Conservation (phyloP, 2,888 invertebrate species). For the Operophtera brumata region DNA sequence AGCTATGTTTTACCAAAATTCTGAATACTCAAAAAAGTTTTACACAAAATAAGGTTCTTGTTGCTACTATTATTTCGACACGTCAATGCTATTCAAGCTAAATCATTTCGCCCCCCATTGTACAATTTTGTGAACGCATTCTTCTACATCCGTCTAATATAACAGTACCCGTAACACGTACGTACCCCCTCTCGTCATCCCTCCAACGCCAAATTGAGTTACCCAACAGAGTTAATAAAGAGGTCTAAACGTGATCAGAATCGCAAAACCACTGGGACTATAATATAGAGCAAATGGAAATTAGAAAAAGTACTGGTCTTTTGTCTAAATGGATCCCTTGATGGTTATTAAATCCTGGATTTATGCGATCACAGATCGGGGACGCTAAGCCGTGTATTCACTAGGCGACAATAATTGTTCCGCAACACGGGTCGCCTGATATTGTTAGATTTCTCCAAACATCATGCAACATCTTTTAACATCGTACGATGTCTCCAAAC, state of each 20-base stretch:
- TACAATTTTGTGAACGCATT: slow-evolving; percentile 44
- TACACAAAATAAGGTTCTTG: too few species aligned
- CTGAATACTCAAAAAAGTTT: too few species aligned
- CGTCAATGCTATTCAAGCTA: too few species aligned
- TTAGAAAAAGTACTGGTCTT: slow-evolving; percentile 41
- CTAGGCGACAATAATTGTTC: neutral
- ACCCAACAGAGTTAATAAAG: slow-evolving; percentile 73
- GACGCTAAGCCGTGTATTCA: neutral
- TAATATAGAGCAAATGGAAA: slow-evolving; percentile 50
- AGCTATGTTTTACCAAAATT: too few species aligned
- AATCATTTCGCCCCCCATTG: slow-evolving; percentile 27
- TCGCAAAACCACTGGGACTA: slow-evolving; percentile 46
- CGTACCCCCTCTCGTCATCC: slow-evolving; percentile 64
- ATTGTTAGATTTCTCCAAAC: neutral
- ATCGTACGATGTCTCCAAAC: neutral
- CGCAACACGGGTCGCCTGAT: neutral
- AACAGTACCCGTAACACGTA: slow-evolving; percentile 60
- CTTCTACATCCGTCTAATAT: slow-evolving; percentile 41
- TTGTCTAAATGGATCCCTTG: slow-evolving; percentile 46
- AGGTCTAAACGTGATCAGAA: slow-evolving; percentile 61
- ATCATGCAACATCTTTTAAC: neutral
- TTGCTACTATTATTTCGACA: too few species aligned
- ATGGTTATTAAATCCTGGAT: slow-evolving; percentile 54
- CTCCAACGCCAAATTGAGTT: slow-evolving; percentile 71
- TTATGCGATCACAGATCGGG: slow-evolving; percentile 45